These are phyloP conservation scores for Lipotes vexillifer DNA, from an alignment of 2,113 vertebrate genomes.

Conservation along the genomic window DNA sequence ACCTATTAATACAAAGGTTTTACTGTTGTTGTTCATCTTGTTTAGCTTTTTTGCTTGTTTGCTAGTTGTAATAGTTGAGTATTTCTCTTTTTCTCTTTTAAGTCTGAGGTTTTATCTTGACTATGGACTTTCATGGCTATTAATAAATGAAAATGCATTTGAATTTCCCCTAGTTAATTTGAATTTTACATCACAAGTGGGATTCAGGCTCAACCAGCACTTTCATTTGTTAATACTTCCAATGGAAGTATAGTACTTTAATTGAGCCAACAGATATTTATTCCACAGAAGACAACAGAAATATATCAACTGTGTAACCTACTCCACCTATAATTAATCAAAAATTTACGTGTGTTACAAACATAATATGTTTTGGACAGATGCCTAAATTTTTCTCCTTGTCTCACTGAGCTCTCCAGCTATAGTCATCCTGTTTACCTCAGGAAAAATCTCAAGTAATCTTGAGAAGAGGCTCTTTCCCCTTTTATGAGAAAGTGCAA, in stretches of 20 bases:
- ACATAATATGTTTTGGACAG: background rate
- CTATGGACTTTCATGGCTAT: background rate
- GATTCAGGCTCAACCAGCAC: background rate
- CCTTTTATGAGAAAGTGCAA: background rate
- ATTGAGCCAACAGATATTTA: background rate
- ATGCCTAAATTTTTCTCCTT: background rate
- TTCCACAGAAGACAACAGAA: background rate
- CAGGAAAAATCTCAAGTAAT: background rate
- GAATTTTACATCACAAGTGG: background rate
- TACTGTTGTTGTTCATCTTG: background rate
- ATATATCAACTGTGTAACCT: background rate
- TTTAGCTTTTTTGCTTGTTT: background rate
- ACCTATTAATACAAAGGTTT: background rate
- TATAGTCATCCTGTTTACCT: background rate
- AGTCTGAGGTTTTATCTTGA: background rate
- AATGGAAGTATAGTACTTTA: background rate
- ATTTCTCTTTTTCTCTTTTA: background rate
- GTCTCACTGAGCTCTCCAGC: background rate
- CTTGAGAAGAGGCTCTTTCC: background rate
- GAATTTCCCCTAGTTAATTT: background rate
- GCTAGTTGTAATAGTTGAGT: background rate
- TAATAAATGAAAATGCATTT: background rate
- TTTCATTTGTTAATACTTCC: background rate
- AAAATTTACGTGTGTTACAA: background rate
- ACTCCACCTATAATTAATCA: background rate